These are phyloP conservation scores for Hemaris fuciformis DNA, from an alignment of 2,888 invertebrate species.

Conservation along the genomic window DNA sequence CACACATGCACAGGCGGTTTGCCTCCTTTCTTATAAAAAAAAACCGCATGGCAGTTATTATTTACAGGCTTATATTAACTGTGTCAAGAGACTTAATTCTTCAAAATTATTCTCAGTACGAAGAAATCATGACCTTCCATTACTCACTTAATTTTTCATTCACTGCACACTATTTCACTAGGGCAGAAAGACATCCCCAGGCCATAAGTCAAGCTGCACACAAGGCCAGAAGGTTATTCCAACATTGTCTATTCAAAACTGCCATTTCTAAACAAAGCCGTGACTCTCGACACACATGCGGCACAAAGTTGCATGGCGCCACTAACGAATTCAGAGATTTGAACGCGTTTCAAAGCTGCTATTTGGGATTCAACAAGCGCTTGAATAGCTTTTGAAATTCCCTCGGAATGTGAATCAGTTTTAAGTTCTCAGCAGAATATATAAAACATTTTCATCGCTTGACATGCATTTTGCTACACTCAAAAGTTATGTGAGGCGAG, in stretches of 20 bases:
- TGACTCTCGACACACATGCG: slow-evolving; percentile 13
- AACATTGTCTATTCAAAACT: neutral
- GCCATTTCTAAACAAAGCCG: neutral
- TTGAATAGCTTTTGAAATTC: slow-evolving; percentile 6
- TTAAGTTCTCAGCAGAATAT: neutral
- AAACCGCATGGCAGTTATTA: too few species aligned
- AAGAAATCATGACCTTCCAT: too few species aligned
- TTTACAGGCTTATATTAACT: too few species aligned
- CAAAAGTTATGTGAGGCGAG: neutral
- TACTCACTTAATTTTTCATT: too few species aligned
- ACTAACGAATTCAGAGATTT: slow-evolving; percentile 16
- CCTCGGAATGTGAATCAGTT: neutral
- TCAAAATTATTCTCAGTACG: too few species aligned
- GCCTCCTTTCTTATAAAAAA: too few species aligned
- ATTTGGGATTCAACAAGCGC: neutral
- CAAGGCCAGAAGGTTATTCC: neutral
- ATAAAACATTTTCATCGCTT: neutral
- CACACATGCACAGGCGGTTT: too few species aligned
- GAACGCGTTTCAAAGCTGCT: neutral
- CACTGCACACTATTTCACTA: too few species aligned
- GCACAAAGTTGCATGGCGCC: slow-evolving; percentile 14
- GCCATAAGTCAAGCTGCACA: neutral
- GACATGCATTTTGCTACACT: neutral
- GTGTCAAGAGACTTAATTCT: too few species aligned
- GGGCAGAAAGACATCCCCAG: too few species aligned